These are phyloP conservation scores for Cactoblastis cactorum DNA, from an alignment of 2,888 invertebrate species.

Conservation along the genomic window DNA sequence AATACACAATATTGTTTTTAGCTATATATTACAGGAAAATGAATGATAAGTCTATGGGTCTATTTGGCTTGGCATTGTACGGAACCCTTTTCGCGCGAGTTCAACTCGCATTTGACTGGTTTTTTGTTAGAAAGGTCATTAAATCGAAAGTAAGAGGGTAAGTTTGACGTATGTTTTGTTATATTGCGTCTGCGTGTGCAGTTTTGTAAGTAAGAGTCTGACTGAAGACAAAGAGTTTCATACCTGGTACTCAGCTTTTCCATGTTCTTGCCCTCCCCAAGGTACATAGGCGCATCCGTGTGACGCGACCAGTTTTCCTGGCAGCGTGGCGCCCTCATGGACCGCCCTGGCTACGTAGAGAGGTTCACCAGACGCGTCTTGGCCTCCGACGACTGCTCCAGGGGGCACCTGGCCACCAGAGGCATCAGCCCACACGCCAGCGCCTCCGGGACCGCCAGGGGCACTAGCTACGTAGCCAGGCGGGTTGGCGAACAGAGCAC, in stretches of 20 bases:
- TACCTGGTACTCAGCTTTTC: constrained; percentile 87
- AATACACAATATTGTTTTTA: too few species aligned
- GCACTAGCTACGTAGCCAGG: too few species aligned
- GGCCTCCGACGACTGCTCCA: constrained; percentile 84
- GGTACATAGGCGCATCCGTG: constrained; percentile 89
- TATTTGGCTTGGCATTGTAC: too few species aligned
- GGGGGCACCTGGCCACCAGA: constrained; percentile 83
- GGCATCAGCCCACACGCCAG: constrained; percentile 80
- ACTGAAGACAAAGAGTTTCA: neutral
- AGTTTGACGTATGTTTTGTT: too few species aligned
- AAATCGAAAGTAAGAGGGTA: too few species aligned
- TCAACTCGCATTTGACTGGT: too few species aligned
- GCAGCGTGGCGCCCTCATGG: constrained; percentile 88
- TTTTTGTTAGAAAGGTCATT: too few species aligned
- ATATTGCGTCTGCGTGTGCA: too few species aligned
- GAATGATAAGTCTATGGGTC: too few species aligned
- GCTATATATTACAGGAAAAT: too few species aligned
- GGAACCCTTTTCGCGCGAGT: too few species aligned
- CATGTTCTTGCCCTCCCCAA: constrained; percentile 91
- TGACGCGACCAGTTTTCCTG: constrained; percentile 88
- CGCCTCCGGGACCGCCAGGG: constrained; percentile 49
- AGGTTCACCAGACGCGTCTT: constrained; percentile 77
- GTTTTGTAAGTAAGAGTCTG: neutral
- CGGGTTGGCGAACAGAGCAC: constrained; percentile 53
- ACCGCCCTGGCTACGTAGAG: constrained; percentile 85